Percentiles rank a stretch among this genome's conserved stretches.
phyloP scores from a whole-genome alignment of 2,113 vertebrate genomes.

The Passer montanus region DNA sequence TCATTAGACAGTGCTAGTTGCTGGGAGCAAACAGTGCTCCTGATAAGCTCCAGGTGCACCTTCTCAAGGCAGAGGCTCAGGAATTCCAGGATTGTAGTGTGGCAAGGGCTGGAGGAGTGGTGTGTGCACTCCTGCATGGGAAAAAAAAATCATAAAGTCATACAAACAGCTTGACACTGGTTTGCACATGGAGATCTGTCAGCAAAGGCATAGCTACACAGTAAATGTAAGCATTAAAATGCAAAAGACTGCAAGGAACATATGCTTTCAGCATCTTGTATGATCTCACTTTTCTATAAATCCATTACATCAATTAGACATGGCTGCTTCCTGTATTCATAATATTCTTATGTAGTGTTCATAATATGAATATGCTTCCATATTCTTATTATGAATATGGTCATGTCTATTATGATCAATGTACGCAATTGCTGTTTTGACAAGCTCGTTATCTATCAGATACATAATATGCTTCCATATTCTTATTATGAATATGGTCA shows the following conservation, averaged over 20 bases:
- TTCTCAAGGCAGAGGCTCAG: not conserved
- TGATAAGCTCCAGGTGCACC: not conserved
- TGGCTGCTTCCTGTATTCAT: not conserved
- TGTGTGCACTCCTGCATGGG: not conserved
- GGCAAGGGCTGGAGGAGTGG: rapidly evolving
- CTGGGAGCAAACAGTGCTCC: not conserved
- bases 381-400: not conserved
- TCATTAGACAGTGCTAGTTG: not conserved
- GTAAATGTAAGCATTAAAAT: not conserved
- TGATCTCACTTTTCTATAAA: not conserved
- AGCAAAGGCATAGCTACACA: not conserved
- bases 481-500: not conserved
- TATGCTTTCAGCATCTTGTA: not conserved
- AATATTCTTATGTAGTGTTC: not conserved
- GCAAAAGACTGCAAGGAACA: not conserved
- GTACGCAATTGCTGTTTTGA: not conserved
- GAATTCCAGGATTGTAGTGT: not conserved
- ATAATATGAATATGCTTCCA: not conserved
- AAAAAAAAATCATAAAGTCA: not conserved
- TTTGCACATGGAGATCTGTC: not conserved
- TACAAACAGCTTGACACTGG: not conserved
- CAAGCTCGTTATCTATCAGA: not conserved
- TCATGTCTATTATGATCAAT: not conserved
- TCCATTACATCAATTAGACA: not conserved
- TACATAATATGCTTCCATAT: not conserved